These are phyloP conservation scores for Calameuta filiformis DNA, from an alignment of 2,888 invertebrate genomes.

Conservation along the genomic window DNA sequence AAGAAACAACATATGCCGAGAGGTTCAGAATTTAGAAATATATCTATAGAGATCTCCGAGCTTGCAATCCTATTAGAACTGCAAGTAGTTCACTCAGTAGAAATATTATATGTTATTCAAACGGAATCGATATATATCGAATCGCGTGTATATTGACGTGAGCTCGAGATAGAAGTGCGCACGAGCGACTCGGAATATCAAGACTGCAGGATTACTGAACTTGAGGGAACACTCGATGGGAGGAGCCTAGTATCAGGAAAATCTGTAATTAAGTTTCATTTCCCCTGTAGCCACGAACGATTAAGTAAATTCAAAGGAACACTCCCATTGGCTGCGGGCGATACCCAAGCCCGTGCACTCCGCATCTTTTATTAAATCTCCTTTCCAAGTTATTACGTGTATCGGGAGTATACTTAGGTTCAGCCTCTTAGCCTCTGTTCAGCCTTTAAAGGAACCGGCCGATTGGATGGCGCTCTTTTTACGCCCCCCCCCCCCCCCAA, in stretches of 20 bases:
- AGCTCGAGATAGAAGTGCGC: background rate
- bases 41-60: background rate
- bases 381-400: conserved; percentile 20
- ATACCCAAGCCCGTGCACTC: conserved; percentile 22
- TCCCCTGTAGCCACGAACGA: conserved; percentile 23
- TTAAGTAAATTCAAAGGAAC: conserved; percentile 27
- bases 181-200: background rate
- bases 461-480: background rate
- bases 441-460: background rate
- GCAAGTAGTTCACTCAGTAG: background rate
- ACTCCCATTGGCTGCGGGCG: conserved; percentile 16
- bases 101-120: background rate
- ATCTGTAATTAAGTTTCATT: conserved; percentile 50
- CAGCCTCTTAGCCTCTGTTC: background rate
- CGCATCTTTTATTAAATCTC: conserved; percentile 53
- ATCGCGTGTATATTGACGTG: background rate
- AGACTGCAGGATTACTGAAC: background rate
- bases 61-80: background rate
- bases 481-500: background rate
- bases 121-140: background rate
- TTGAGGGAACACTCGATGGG: background rate
- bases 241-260: conserved; percentile 35
- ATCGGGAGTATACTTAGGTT: background rate
- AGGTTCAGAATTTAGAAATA: background rate
- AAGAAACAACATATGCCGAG: background rate